Percentiles rank a stretch among this genome's conserved stretches.
These are phyloP conservation scores for Odontophorus gujanensis DNA, from an alignment of 2,113 vertebrate genomes.

Conservation along the genomic window DNA sequence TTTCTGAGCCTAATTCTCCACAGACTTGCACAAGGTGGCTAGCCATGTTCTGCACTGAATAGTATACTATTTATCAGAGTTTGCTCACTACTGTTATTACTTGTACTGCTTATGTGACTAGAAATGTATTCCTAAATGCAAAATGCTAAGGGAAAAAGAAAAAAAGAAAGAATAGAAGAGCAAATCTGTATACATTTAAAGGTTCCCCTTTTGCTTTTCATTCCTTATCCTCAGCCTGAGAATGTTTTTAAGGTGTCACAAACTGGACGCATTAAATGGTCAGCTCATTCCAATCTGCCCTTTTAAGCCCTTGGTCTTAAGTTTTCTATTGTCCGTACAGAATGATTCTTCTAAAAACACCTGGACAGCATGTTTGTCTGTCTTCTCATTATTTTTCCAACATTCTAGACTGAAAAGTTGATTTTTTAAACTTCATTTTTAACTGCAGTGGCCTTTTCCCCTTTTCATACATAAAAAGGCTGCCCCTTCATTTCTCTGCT, in stretches of 20 bases:
- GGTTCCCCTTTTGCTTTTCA: not conserved
- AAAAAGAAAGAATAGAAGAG: not conserved
- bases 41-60: not conserved
- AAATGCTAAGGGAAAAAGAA: not conserved
- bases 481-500: slow-evolving; percentile 53
- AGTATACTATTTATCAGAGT: not conserved
- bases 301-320: not conserved
- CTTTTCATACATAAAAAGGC: slow-evolving; percentile 29
- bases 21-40: not conserved
- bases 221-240: not conserved
- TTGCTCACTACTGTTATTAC: not conserved
- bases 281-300: not conserved
- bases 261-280: not conserved
- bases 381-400: not conserved
- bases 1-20: not conserved
- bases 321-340: not conserved
- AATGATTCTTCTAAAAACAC: not conserved
- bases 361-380: not conserved
- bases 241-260: not conserved
- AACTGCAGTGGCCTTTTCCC: not conserved
- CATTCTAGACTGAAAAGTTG: not conserved
- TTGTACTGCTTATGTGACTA: not conserved
- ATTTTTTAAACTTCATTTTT: slow-evolving; percentile 41
- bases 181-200: fast-evolving
- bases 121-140: not conserved